Conservation (phyloP, 2,113 vertebrate genomes). For the Bujurquina vittata region DNA sequence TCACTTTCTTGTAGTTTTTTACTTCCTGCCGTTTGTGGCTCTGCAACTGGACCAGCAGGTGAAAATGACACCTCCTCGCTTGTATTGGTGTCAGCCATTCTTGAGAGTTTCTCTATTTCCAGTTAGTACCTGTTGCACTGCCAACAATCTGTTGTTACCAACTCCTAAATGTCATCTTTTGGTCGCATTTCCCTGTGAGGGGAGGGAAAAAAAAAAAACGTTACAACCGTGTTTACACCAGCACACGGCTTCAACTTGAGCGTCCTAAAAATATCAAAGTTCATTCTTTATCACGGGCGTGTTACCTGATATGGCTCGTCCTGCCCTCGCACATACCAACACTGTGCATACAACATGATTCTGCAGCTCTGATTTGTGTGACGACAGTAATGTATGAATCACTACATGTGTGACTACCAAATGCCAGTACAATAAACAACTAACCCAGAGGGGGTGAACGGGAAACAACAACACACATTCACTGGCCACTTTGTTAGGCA, state of each 20-base stretch:
- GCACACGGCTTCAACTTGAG: background rate
- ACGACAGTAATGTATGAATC: background rate
- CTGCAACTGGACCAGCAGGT: background rate
- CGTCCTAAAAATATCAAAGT: constrained; percentile 24
- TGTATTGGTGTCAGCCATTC: constrained; percentile 51
- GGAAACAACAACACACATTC: background rate
- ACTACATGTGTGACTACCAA: background rate
- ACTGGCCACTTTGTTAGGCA: background rate
- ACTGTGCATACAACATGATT: background rate
- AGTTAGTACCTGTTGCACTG: background rate
- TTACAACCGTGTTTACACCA: background rate
- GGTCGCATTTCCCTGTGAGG: constrained; percentile 14
- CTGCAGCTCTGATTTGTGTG: background rate
- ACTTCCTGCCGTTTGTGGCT: background rate
- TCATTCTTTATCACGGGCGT: constrained; percentile 48
- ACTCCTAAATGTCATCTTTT: constrained; percentile 21
- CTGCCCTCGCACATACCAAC: background rate
- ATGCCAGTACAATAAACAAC: background rate
- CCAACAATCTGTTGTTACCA: background rate
- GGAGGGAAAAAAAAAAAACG: background rate
- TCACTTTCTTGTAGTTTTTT: background rate
- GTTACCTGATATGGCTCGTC: background rate
- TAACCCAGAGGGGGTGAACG: background rate
- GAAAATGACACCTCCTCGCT: background rate
- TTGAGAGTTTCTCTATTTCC: background rate